Base-by-base conservation (phyloP, 2,888 invertebrate genomes). In the Acronicta aceris region DNA sequence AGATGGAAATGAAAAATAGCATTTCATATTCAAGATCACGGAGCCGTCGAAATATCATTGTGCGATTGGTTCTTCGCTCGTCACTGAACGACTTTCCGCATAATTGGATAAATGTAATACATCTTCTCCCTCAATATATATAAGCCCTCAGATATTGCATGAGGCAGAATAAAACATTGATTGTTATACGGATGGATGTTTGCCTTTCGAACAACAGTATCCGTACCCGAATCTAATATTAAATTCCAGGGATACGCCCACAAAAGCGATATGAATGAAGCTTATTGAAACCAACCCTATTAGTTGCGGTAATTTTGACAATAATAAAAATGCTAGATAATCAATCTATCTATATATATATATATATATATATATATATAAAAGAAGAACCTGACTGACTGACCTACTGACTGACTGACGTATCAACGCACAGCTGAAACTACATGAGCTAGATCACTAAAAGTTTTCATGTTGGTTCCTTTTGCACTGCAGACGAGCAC, bases 1-100 rank as follows among this genome's bases (percentile, higher is more conserved):
- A 59, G 53, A 49, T 53, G 42, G 49, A 53, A 76, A 74, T 64
- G 67, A 59, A 62, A 64, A 53, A 74, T 62, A 60, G 40, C 48
- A 59, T 65, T 74, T 49, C 47, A 59, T 79, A 84, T 82, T 80
- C 79, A 71, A 71, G 67, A 80, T 78, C 84, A 82, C 74, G 78
- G 30, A 76, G 61, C 63, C 59, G 59, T 70, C 54, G 27, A 71
- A 70, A 74, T 69, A 74, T 71, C 46, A 64, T 55, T 51, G 54
- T 69, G 50, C 48, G 27, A 71, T 75, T 74, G 60, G 36, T 60
- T 64, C 40, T 64, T 59, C 59, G 36, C 41, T 42, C 59, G 41
- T 51, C 42, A 40, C 50, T 54, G 56, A 73, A 71, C 69, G 62
- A 66, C 33, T 41, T 73, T 80, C 75, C 74, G 74, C 76, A 80